phyloP scores from a whole-genome alignment of 2,888 invertebrate genomes.

The Conus canariensis region DNA sequence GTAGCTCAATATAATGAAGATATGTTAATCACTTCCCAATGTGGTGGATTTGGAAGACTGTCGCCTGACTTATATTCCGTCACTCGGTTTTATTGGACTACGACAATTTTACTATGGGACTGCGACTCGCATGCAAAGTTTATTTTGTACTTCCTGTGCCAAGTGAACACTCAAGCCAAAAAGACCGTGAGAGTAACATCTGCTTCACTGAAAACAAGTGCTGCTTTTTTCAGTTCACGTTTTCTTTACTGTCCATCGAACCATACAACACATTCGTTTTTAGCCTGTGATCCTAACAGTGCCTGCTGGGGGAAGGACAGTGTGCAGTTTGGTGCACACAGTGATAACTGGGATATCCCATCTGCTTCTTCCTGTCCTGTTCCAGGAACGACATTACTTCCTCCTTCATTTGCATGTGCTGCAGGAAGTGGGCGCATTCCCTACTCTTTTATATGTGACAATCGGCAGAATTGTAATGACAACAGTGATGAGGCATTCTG shows the following conservation, averaged over 20 bases:
- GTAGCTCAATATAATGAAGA: too few species aligned
- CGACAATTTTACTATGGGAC: neutral
- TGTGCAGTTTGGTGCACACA: neutral
- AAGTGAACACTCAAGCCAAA: neutral
- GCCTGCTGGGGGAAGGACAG: neutral
- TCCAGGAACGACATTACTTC: neutral
- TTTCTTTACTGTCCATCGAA: neutral
- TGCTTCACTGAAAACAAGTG: neutral
- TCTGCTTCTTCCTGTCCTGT: neutral
- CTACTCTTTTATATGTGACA: constrained; percentile 5
- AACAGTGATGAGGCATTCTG: constrained; percentile 20
- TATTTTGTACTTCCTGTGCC: neutral
- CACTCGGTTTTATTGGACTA: neutral
- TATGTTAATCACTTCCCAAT: neutral
- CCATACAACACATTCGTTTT: neutral
- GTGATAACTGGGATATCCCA: neutral
- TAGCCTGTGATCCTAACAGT: neutral
- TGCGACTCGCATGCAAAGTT: neutral
- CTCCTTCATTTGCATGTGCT: constrained; percentile 12
- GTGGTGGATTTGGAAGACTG: neutral
- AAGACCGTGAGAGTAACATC: neutral
- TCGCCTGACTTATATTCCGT: neutral
- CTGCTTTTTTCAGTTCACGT: neutral
- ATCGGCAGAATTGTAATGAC: constrained; percentile 6
- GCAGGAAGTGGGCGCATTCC: neutral